Evolutionary conservation across 64 coral and sea anemone genomes (phyloP).

Genomic region (Porites australiensis): DNA sequence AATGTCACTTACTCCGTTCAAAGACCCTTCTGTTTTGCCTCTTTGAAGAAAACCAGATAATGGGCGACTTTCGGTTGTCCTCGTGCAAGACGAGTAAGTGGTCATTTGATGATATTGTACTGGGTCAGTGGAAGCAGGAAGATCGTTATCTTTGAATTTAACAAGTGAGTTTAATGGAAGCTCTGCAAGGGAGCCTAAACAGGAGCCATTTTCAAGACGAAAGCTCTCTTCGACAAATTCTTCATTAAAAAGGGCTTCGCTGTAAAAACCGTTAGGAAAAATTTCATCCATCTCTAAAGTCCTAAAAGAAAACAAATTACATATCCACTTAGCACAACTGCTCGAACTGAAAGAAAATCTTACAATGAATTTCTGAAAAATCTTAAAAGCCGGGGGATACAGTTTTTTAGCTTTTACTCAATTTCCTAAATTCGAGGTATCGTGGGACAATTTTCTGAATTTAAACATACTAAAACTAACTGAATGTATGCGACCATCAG

Average conservation of each 20-base stretch:
- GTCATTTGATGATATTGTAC: not conserved
- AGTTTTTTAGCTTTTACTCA: no score
- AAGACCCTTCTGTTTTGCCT: not conserved
- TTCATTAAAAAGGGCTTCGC: not conserved
- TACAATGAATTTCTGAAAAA: no score
- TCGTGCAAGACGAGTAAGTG: not conserved
- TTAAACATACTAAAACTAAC: no score
- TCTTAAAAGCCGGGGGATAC: no score
- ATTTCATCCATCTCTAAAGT: constrained; percentile 3
- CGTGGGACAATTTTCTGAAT: no score
- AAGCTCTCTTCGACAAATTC: not conserved
- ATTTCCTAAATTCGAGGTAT: no score
- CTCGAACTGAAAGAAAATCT: no score
- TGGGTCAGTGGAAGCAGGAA: not conserved
- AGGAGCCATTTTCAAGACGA: not conserved
- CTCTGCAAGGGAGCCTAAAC: not conserved
- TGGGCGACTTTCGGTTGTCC: not conserved
- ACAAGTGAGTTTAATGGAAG: constrained; percentile 11
- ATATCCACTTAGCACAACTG: no score
- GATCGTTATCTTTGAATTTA: constrained; percentile 12
- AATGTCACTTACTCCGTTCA: constrained; percentile 37
- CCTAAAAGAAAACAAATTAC: no score
- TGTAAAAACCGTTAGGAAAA: constrained; percentile 16
- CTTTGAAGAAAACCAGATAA: constrained; percentile 13
- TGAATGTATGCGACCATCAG: no score